phyloP scores from a whole-genome alignment of 1,140 invertebrate genomes.

The Tetramorium parvispinum region DNA sequence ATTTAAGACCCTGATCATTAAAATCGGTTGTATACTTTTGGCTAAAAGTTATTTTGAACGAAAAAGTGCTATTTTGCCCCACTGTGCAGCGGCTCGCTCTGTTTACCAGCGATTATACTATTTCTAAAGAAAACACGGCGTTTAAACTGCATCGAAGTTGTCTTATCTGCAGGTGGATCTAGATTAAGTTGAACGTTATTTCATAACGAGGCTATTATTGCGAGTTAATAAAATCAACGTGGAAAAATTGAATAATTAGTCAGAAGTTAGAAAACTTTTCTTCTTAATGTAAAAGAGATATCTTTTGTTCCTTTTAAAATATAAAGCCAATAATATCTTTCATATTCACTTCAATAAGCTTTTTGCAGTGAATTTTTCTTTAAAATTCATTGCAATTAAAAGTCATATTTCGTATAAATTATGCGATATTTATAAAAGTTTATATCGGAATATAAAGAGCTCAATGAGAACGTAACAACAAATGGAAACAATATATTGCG shows the following conservation, averaged over 20 bases:
- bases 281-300: background rate
- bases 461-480: too few species aligned
- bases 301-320: background rate
- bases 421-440: background rate
- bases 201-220: background rate
- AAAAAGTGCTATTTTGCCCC: too few species aligned
- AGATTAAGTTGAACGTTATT: background rate
- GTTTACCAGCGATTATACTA: conserved; percentile 39
- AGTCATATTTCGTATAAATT: background rate
- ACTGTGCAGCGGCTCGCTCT: background rate
- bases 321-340: background rate
- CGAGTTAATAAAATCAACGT: background rate
- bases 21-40: background rate
- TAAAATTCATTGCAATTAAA: background rate
- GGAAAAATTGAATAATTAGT: background rate
- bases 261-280: background rate
- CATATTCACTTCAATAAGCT: background rate
- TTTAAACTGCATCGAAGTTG: background rate
- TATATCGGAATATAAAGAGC: background rate
- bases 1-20: background rate
- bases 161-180: background rate
- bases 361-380: background rate
- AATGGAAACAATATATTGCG: background rate
- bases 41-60: too few species aligned
- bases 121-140: background rate